Evolutionary conservation across 2,888 invertebrate species (phyloP).

Genomic region (Deilephila elpenor): DNA sequence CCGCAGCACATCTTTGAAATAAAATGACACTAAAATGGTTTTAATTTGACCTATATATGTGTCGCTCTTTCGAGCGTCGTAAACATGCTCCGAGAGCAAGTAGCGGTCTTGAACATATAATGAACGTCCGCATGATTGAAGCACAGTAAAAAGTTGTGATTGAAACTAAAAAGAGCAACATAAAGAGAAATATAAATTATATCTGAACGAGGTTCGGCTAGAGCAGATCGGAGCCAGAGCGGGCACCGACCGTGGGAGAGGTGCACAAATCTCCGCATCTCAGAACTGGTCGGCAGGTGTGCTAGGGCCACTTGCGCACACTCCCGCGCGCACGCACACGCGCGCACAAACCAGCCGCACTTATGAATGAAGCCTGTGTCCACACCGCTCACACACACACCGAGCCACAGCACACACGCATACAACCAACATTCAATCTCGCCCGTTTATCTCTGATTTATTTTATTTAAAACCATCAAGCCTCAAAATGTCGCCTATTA

Average conservation of each 20-base stretch:
- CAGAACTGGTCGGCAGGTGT: conserved; percentile 85
- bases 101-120: conserved; percentile 16
- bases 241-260: conserved; percentile 85
- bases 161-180: conserved; percentile 49
- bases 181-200: conserved; percentile 73
- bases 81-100: conserved; percentile 8
- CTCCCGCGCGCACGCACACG: conserved; percentile 46
- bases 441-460: conserved; percentile 83
- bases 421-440: conserved; percentile 62
- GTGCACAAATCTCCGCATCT: conserved; percentile 84
- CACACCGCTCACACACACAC: conserved; percentile 49
- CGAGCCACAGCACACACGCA: conserved; percentile 45
- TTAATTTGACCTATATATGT: conserved; percentile 16
- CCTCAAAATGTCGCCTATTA: conserved; percentile 78
- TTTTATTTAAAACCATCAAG: conserved; percentile 77
- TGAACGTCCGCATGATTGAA: conserved; percentile 25
- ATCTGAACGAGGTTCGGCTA: conserved; percentile 74
- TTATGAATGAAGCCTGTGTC: conserved; percentile 79
- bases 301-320: conserved; percentile 58
- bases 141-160: conserved; percentile 35
- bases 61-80: background rate
- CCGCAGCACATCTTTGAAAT: conserved; percentile 13
- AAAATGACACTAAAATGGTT: conserved; percentile 2
- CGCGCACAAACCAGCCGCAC: conserved; percentile 66
- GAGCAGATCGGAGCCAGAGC: conserved; percentile 71